These are phyloP conservation scores for Drosophila formosana DNA, from an alignment of 2,888 invertebrate genomes.

Conservation along the genomic window DNA sequence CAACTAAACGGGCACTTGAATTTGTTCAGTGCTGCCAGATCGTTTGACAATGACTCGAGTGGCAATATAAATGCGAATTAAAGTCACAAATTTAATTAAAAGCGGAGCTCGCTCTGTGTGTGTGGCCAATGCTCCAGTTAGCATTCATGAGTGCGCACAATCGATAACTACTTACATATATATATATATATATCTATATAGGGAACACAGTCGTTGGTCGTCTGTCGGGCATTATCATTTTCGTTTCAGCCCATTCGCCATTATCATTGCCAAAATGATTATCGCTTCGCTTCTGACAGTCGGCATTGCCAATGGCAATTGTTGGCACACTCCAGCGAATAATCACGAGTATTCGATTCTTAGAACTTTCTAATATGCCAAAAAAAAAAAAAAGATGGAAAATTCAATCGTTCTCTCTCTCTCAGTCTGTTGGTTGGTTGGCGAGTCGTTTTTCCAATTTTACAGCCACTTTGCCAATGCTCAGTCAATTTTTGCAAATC, in stretches of 20 bases:
- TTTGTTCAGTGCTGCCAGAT: slow-evolving; percentile 7
- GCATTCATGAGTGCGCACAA: slow-evolving; percentile 10
- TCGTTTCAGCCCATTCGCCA: slow-evolving; percentile 20
- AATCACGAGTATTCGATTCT: slow-evolving; percentile 39
- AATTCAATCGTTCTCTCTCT: neutral
- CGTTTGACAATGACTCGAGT: neutral
- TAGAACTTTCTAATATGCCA: slow-evolving; percentile 57
- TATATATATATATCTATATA: neutral
- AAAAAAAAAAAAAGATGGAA: slow-evolving; percentile 18
- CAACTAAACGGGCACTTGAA: neutral
- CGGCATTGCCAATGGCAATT: slow-evolving; percentile 47
- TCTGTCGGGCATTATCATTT: slow-evolving; percentile 31
- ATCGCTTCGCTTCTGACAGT: slow-evolving; percentile 39
- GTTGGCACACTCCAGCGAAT: slow-evolving; percentile 38
- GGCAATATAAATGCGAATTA: slow-evolving; percentile 4
- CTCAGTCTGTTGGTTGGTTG: neutral
- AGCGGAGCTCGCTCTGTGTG: neutral
- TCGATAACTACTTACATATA: slow-evolving; percentile 30
- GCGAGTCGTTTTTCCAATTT: slow-evolving; percentile 56
- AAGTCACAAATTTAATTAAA: slow-evolving; percentile 13
- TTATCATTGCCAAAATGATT: slow-evolving; percentile 69
- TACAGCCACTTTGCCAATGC: slow-evolving; percentile 75
- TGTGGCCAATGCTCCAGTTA: slow-evolving; percentile 31
- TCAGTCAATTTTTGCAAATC: slow-evolving; percentile 78
- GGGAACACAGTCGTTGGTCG: slow-evolving; percentile 24